Base-by-base conservation (phyloP, 2,888 invertebrate species). In the Chrysina gloriosa region DNA sequence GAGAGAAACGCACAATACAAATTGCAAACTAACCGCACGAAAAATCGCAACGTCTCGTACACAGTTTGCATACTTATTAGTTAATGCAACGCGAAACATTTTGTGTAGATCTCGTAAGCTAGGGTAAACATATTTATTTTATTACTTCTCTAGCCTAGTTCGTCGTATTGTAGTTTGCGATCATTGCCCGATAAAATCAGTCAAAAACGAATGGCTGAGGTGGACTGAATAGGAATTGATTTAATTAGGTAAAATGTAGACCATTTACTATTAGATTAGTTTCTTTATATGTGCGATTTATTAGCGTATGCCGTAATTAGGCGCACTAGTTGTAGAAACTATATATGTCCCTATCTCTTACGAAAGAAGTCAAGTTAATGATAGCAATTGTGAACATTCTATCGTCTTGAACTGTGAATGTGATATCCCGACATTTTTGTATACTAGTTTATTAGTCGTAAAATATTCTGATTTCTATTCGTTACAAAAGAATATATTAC, bases 91-190 rank as follows among this genome's bases (percentile, higher is more conserved):
- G 31, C 14, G 31, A 52, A 58, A 27, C n/a, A 34, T 23, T 14
- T 39, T 16, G 25, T 7, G 42, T 42, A 58, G 5, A 42, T 58
- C 27, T 39, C 14, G 25, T 42, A 25, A 42, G 4, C 9, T 34
- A 39, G n/a, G 25, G 39, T 14, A 39, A 58, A 58, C 39, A 16
- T 42, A 16, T 58, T 39, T 39, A 16, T 39, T 58, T 58, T 58
- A 58, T 39, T 58, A 42, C 39, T 23, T 4, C 5, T 58, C 23
- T 58, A 42, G 42, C 58, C 58, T 34, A 42, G 25, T 58, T 58
- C 27, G 34, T 25, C 11, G 7, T 16, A 3, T 4, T 42, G 7
- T 19, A 42, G 14, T 14, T 16, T 42, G 19, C 16, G 19, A 7
- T 42, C 11, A 42, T 7, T 42, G 19, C 16, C 7, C 1, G 19